These are phyloP conservation scores for Leptodactylus fuscus DNA, from an alignment of 2,113 vertebrate species.

Conservation along the genomic window DNA sequence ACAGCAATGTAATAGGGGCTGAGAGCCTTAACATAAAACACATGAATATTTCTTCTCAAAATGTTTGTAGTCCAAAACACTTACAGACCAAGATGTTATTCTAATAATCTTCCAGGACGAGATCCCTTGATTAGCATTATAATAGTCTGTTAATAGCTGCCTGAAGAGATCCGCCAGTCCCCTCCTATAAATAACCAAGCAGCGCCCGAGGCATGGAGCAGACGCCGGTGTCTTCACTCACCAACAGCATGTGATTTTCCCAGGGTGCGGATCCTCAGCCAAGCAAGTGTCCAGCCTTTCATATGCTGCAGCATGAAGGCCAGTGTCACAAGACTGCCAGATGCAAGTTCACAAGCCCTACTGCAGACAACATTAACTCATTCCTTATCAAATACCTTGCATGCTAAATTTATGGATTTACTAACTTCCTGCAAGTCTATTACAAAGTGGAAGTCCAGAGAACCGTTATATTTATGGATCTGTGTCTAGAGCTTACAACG, in stretches of 20 bases:
- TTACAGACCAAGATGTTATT: slow-evolving; percentile 64
- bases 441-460: too few relatives aligned
- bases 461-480: too few relatives aligned
- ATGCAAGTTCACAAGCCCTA: slow-evolving; percentile 31
- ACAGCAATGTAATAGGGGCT: too few relatives aligned
- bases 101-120: slow-evolving; percentile 84
- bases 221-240: slow-evolving; percentile 36
- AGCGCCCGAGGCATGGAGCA: slow-evolving; percentile 82
- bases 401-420: neutral
- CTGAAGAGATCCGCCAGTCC: slow-evolving; percentile 96
- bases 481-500: too few relatives aligned
- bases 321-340: slow-evolving; percentile 4
- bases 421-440: too few relatives aligned
- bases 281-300: slow-evolving; percentile 10
- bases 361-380: neutral
- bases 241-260: slow-evolving; percentile 55
- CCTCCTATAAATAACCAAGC: slow-evolving; percentile 93
- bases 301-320: slow-evolving; percentile 2
- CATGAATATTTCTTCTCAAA: neutral
- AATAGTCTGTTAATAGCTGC: slow-evolving; percentile 99
- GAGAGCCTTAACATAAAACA: neutral
- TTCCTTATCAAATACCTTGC: neutral
- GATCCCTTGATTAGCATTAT: slow-evolving; percentile 99
- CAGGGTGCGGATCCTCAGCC: slow-evolving; percentile 26
- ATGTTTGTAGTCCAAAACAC: neutral